These are phyloP conservation scores for Ophioderma brevispina DNA, from an alignment of 35 echinoderm and acorn worm genomes.

Conservation along the genomic window DNA sequence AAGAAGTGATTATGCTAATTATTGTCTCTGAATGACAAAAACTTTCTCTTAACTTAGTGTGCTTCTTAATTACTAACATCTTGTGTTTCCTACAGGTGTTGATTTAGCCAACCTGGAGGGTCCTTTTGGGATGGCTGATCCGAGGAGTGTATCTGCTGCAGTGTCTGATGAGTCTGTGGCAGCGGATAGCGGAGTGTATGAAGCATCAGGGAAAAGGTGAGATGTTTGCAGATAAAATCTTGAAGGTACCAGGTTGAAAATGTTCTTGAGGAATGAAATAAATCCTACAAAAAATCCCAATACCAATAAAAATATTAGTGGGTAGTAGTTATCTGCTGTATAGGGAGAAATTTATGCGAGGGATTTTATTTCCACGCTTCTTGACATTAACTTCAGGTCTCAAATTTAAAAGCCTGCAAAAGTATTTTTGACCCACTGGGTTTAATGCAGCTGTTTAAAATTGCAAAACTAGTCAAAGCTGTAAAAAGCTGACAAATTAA, in stretches of 20 bases:
- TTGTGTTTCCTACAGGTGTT: slow-evolving; percentile 33
- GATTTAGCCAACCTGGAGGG: slow-evolving; percentile 41
- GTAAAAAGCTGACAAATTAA: no score
- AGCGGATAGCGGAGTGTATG: slow-evolving; percentile 97
- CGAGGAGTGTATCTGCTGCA: slow-evolving; percentile 90
- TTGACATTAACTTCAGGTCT: no score
- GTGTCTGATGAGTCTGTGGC: slow-evolving; percentile 95
- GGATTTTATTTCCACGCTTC: no score
- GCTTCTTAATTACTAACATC: no score
- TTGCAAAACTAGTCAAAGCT: no score
- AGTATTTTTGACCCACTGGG: no score
- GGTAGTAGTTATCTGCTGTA: no score
- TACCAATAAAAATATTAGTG: background rate
- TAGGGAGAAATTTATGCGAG: no score
- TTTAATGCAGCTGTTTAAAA: no score
- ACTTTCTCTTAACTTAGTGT: background rate
- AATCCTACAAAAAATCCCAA: background rate
- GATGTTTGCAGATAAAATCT: no score
- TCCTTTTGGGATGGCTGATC: slow-evolving; percentile 29
- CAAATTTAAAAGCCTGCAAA: no score
- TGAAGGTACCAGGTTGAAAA: no score
- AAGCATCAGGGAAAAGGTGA: slow-evolving; percentile 88
- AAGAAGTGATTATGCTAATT: background rate
- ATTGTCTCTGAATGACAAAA: background rate
- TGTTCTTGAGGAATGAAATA: background rate